These are phyloP conservation scores for Lepus timidus DNA, from an alignment of 2,113 vertebrate genomes.

Conservation along the genomic window DNA sequence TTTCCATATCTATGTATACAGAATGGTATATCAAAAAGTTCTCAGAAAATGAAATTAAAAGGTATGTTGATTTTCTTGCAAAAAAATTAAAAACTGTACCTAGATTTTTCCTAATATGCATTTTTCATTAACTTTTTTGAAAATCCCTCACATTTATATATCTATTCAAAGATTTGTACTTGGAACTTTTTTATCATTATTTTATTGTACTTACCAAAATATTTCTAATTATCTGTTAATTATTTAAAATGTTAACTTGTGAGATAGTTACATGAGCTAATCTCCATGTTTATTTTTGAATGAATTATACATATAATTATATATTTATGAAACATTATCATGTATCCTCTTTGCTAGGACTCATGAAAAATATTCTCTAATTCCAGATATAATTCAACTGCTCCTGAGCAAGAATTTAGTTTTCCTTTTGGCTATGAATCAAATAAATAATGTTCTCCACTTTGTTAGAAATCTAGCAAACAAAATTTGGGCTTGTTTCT, in stretches of 20 bases:
- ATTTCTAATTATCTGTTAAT: neutral
- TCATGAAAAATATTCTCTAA: neutral
- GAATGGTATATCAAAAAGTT: too few relatives aligned
- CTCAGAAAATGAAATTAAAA: too few relatives aligned
- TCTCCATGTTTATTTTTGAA: neutral
- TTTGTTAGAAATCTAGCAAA: neutral
- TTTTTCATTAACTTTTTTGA: too few relatives aligned
- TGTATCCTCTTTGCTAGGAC: neutral
- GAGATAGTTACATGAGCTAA: neutral
- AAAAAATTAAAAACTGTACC: too few relatives aligned
- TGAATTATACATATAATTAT: neutral
- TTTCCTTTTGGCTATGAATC: slow-evolving; percentile 16
- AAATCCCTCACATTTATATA: neutral
- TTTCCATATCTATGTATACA: neutral
- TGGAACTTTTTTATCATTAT: neutral
- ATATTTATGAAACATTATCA: neutral
- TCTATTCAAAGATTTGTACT: neutral
- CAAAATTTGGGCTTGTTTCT: neutral
- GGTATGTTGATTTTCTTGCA: too few relatives aligned
- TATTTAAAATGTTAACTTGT: neutral
- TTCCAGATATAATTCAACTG: neutral
- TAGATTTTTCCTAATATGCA: too few relatives aligned
- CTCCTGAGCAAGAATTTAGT: neutral
- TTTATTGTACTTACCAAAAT: neutral
- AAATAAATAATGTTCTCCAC: neutral